Conservation (phyloP, 1,140 invertebrate genomes). For the Drosophila sechellia region DNA sequence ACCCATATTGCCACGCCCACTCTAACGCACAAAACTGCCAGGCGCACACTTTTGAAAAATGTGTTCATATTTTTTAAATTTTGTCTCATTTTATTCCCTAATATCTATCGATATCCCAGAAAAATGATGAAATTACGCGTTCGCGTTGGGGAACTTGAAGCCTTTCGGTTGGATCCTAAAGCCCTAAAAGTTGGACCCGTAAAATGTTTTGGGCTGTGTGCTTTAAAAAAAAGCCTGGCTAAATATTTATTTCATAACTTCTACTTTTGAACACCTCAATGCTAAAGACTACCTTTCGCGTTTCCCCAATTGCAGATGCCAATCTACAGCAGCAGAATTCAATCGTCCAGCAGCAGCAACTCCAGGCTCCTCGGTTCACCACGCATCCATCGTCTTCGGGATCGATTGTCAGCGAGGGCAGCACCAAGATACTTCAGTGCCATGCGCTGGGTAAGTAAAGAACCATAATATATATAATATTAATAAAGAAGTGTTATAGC, state of each 20-base stretch:
- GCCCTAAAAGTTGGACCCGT: conserved; percentile 12
- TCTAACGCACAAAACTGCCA: too few species aligned
- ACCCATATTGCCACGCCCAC: too few species aligned
- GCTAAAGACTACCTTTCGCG: conserved; percentile 9
- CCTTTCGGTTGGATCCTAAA: conserved; percentile 31
- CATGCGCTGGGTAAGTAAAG: conserved; percentile 91
- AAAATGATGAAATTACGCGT: too few species aligned
- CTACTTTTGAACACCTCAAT: not conserved
- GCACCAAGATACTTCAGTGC: conserved; percentile 95
- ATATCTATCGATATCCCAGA: too few species aligned
- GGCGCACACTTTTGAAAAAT: too few species aligned
- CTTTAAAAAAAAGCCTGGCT: conserved; percentile 27
- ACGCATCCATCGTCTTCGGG: conserved; percentile 92
- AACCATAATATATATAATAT: not conserved
- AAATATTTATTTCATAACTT: conserved; percentile 6
- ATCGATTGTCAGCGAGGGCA: conserved; percentile 93
- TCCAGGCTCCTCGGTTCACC: conserved; percentile 93
- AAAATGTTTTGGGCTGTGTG: conserved; percentile 14
- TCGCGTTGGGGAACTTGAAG: not conserved
- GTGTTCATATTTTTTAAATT: too few species aligned
- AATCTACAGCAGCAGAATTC: conserved; percentile 52
- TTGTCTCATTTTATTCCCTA: too few species aligned
- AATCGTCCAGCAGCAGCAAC: conserved; percentile 50
- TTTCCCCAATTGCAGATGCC: conserved; percentile 27
- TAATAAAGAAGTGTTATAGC: too few species aligned